Conservation (phyloP, 2,113 vertebrate genomes). For the Labeo rohita region DNA sequence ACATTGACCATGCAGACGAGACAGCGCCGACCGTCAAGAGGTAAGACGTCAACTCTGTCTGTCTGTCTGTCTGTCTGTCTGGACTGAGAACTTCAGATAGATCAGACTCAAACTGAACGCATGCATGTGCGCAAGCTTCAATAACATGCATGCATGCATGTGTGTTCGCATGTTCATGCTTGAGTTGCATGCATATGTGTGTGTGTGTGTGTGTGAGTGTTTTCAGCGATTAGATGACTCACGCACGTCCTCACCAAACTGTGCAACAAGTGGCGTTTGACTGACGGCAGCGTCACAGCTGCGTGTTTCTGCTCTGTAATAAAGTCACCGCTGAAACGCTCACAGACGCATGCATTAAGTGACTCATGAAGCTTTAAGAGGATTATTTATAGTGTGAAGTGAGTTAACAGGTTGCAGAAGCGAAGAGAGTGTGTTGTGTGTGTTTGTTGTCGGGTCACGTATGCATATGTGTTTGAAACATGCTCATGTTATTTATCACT, state of each 20-base stretch:
- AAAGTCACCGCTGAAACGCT: neutral
- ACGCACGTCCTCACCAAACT: neutral
- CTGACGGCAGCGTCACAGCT: neutral
- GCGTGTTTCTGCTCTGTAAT: neutral
- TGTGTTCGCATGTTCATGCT: neutral
- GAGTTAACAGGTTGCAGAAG: neutral
- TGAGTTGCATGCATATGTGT: neutral
- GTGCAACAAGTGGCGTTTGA: constrained; percentile 29
- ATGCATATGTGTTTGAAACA: constrained; percentile 27
- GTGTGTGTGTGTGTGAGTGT: neutral
- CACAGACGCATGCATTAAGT: neutral
- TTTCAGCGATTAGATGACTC: constrained; percentile 21
- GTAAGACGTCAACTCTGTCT: constrained; percentile 75
- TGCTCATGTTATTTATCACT: constrained; percentile 75
- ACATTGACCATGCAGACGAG: constrained; percentile 95
- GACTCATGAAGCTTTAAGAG: neutral
- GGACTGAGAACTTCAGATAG: neutral
- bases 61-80: neutral
- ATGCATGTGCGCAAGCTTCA: neutral
- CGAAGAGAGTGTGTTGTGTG: neutral
- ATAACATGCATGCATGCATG: neutral
- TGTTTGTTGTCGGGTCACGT: neutral
- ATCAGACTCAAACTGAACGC: neutral
- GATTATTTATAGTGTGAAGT: neutral
- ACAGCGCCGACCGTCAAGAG: constrained; percentile 91